A percentile compares a stretch with the other conserved stretches of the same genome.
Evolutionary conservation across 2,797 vertebrate genomes (phyloP).

Genomic region (Tolypeutes matacus): DNA sequence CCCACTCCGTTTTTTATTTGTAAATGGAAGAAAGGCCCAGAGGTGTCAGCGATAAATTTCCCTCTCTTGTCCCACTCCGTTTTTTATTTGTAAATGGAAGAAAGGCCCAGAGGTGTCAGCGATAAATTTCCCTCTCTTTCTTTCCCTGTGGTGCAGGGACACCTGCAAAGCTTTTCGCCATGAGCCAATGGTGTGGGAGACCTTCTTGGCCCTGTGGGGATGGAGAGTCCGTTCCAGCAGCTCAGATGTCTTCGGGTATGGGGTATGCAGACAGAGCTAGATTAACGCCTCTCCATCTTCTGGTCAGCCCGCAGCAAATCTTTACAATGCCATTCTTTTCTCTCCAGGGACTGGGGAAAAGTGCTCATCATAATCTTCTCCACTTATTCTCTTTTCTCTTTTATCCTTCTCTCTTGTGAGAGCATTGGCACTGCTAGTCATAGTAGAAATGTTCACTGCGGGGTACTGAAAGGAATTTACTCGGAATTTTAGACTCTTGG

Average conservation of each 20-base stretch:
- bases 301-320: background rate
- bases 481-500: background rate
- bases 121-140: constrained; percentile 14
- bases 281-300: background rate
- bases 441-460: background rate
- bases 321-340: background rate
- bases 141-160: background rate
- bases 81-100: constrained; percentile 33
- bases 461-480: background rate
- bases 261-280: constrained; percentile 35
- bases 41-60: constrained; percentile 21
- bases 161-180: background rate
- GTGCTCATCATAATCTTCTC: background rate
- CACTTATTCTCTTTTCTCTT: background rate
- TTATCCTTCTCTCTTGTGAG: constrained; percentile 14
- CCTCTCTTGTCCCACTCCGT: background rate
- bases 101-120: background rate
- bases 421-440: constrained; percentile 46
- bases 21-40: background rate
- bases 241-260: constrained; percentile 49
- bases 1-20: constrained; percentile 52
- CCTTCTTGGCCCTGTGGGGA: background rate
- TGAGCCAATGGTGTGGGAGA: background rate
- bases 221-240: background rate
- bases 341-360: background rate